Base-by-base conservation (phyloP, 2,888 invertebrate species). In the Trichopoda pennipes region DNA sequence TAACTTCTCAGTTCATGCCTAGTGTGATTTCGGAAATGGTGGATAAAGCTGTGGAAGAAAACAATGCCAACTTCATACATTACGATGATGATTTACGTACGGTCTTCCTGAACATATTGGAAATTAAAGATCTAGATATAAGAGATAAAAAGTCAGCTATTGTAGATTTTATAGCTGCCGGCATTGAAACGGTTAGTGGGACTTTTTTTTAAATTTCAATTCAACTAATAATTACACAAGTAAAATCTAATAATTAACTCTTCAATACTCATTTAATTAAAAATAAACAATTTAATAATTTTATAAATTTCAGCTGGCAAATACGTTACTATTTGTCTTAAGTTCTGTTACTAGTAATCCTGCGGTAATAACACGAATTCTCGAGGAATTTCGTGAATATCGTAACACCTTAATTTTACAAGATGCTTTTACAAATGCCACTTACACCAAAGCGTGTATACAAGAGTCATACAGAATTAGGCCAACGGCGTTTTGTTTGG, bases 151-250 rank as follows among this genome's bases (percentile, higher is more conserved):
- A 95, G 87, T 95, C 96, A 0, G 96, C 95, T 0, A 94, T 96
- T 69, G 95, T 97, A 56, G 97, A 97, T 91, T 96, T 97, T 87
- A 95, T 97, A 86, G 95, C 96, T 9, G 96, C 96, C 44, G 96
- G 96, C 60, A 96, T 97, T 88, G 96, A 96, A 90, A 96, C 97
- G 88, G 95, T 96, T 81, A 84, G 86, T 86, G 38, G 7, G 1
- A 44, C n/a, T 7, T n/a, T 44, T 44, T 44, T 16, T 6, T 3
- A n/a, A 44, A 44, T 12, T 12, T 12, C n/a, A n/a, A n/a, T 38
- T 38, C 1, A 35, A 35, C 10, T 35, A 28, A 28, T 28, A 6
- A 7, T 28, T 28, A 28, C 6, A 28, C 28, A 28, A 28, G 28
- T 4, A 28, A 7, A 28, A 28, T 28, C 1, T 28, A 28, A 28